Evolutionary conservation across 1,140 invertebrate genomes (phyloP), one percentile per base, ranked within the genome.

Genomic region (Papilio polytes): DNA sequence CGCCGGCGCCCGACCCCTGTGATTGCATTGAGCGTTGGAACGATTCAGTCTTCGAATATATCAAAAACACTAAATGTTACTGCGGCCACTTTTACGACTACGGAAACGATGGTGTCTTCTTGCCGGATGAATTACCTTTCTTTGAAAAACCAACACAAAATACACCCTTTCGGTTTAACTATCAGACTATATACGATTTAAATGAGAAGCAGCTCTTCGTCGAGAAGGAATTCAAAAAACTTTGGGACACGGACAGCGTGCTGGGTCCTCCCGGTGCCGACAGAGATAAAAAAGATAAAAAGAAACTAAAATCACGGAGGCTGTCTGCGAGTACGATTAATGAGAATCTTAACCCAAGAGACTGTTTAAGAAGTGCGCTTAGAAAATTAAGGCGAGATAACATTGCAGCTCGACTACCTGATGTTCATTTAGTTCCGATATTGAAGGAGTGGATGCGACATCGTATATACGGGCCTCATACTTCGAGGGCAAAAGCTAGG

Each of bases 371-470:
- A 83, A 92, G 91, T 80, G 92, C 92, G 2, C 79, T 94, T 73
- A 80, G 89, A 70, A 80, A 82, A 12, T 89, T 94, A 89, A 84
- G 89, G 56, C 85, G 82, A 2, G 74, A 83, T 1, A 94, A 94
- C 83, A 85, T 94, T 3, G 92, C 92, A 56, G 92, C 93, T 6
- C 88, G 88, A 51, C 78, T 94, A 18, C 93, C 93, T 8, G 92
- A 94, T 74, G 82, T 93, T 12, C 90, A 94, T 76, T 85, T 93
- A 36, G 91, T 89, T 9, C 92, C 92, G 18, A 91, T 91, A 46
- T 83, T 94, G 20, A 88, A 86, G 36, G 93, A 92, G 86, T 94
- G 93, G 93, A 94, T 94, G 92, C 87, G 93, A 13, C 80, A 81
- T 12, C 86, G 93, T 56, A 90, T 94, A 18, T 86, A 88, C 48